Evolutionary conservation across 2,113 vertebrate genomes (phyloP), one percentile per base, ranked within the genome.

Genomic region (Megaceryle maxima): DNA sequence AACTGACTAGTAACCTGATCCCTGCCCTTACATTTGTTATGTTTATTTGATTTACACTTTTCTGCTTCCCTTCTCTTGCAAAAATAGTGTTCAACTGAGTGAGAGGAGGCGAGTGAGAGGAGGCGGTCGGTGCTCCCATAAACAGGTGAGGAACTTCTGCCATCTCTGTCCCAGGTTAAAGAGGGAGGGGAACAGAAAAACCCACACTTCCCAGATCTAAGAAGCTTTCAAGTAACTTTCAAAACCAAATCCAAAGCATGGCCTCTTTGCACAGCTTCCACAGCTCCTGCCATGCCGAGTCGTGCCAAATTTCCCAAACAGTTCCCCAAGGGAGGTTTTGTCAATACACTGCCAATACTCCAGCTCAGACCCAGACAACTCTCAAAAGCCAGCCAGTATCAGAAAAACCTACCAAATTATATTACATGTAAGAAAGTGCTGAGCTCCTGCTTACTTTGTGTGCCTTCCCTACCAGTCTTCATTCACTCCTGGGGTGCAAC

Each of bases 61-160:
- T 72, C 79, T 88, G 63, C 68, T 72, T 82, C 64, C 24, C 33
- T 75, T 37, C 57, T 37, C 62, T 81, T 37, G 70, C 62, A 66
- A 21, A 75, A 88, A 26, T 25, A 22, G 50, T 5, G 10, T 74
- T 69, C n/a, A 62, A 11, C 21, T 28, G 60, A 16, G 21, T 4
- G 6, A 33, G 73, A 8, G 3, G 11, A 16, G 1, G 9, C 66
- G 20, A 16, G 21, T 4, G 6, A 33, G 73, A 8, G 3, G 11
- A 16, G 1, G 9, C 66, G 20, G 87, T 17, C 35, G 1, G 25
- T 35, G 73, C 56, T 37, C 69, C 19, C 55, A 55, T 37, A 70
- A 72, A 41, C 88, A 87, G 88, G 83, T 84, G 90, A 94, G 75
- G 83, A 78, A 24, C 90, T 41, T 78, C 83, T 88, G 60, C 69